Evolutionary conservation across 2,888 invertebrate species (phyloP).

Genomic region (Colletes collaris): DNA sequence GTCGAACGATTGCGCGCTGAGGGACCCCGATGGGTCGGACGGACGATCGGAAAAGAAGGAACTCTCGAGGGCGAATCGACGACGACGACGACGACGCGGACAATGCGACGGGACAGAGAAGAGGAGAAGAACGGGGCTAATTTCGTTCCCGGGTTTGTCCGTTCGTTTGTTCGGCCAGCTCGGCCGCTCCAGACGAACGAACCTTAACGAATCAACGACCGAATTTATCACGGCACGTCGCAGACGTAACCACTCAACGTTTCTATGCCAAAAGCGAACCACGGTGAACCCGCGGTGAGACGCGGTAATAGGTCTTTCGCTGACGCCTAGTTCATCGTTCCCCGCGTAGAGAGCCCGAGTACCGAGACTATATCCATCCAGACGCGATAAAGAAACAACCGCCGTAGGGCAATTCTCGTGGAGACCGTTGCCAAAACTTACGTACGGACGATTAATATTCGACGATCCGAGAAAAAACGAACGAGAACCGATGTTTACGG

Average conservation of each 20-base stretch:
- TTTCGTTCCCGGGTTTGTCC: conserved; percentile 46
- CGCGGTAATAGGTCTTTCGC: conserved; percentile 44
- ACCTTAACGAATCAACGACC: conserved; percentile 58
- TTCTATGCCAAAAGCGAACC: conserved; percentile 33
- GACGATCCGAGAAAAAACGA: not conserved
- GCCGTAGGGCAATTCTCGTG: conserved; percentile 4
- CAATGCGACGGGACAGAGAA: conserved; percentile 10
- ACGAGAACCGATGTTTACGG: not conserved
- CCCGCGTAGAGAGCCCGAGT: not conserved
- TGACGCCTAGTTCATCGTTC: conserved; percentile 29
- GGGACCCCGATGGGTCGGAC: not conserved
- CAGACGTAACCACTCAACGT: conserved; percentile 50
- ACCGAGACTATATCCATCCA: conserved; percentile 23
- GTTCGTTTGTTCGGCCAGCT: conserved; percentile 28
- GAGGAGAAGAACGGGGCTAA: conserved; percentile 33
- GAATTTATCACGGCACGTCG: conserved; percentile 55
- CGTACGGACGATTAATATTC: too few species aligned
- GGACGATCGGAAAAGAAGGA: not conserved
- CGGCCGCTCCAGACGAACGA: conserved; percentile 44
- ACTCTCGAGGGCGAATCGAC: conserved; percentile 13
- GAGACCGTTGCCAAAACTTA: too few species aligned
- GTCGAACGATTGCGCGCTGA: conserved; percentile 2
- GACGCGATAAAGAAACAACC: conserved; percentile 27
- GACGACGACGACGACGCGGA: conserved; percentile 11
- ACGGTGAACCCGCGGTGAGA: conserved; percentile 21